Evolutionary conservation across 2,113 vertebrate species (phyloP), one percentile per base, ranked within the genome.

Genomic region (Nicator chloris): DNA sequence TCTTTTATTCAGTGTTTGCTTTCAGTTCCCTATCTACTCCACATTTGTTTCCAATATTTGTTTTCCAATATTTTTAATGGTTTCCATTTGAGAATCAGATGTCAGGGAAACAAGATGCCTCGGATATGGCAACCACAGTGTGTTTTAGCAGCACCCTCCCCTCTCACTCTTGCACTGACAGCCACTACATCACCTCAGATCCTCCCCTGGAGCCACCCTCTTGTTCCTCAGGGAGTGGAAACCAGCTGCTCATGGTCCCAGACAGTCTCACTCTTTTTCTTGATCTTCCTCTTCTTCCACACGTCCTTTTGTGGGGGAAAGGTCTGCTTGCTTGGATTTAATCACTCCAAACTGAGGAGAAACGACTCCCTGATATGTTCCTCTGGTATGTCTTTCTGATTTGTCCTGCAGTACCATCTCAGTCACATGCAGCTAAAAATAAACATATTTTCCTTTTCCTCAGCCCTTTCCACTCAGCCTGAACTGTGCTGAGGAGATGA

Each of bases 351-450:
- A 4, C 6, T 54, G 77, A 92, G 93, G 49, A 76, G 45, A 47
- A 2, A 19, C 0, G 0, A 15, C 16, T 76, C 39, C 59, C 21
- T 86, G 56, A 30, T 65, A 53, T 2, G 9, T 22, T 80, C 12
- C 60, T 83, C 37, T 77, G 63, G 30, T 50, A 5, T 59, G 60
- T 79, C 70, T 60, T 65, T 65, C 59, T 69, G 59, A 77, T 88
- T 93, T 77, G 50, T 92, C 47, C 63, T 81, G 82, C 68, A 86
- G 40, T 65, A 60, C 26, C 16, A 61, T 57, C 60, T 86, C 72
- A 42, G 72, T 57, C 80, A 42, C 60, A 30, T 23, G 27, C n/a
- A 75, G 80, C 83, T 96, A 92, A 96, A 96, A 93, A 92, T 63
- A 93, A 91, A 59, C 19, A 11, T 30, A 15, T 88, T 91, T 91